phyloP scores from a whole-genome alignment of 2,113 vertebrate species.

The Zosterops pallidus region DNA sequence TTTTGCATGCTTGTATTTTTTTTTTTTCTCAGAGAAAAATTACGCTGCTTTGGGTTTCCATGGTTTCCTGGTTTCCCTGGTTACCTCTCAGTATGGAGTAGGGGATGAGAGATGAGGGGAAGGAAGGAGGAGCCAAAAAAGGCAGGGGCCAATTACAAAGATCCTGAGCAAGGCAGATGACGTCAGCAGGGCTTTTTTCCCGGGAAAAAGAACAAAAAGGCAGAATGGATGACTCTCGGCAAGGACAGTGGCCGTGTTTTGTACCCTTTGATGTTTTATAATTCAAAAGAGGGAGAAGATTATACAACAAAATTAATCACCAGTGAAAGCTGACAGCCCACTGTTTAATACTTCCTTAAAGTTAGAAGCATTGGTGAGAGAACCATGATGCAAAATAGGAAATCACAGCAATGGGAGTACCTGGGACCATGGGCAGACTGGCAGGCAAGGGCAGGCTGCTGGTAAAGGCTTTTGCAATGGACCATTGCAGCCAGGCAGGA shows the following conservation, averaged over 20 bases:
- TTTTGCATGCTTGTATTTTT: constrained; percentile 42
- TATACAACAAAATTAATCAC: neutral
- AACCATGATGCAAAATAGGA: neutral
- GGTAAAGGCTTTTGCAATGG: no score
- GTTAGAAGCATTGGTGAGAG: neutral
- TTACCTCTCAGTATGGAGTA: constrained; percentile 5
- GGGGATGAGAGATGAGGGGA: neutral
- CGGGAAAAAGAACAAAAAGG: neutral
- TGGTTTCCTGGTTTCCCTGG: constrained; percentile 54
- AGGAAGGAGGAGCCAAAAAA: constrained; percentile 23
- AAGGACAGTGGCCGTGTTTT: neutral
- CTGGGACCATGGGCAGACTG: neutral
- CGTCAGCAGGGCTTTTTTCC: neutral
- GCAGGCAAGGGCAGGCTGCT: neutral
- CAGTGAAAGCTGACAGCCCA: neutral
- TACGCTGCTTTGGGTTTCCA: constrained; percentile 40
- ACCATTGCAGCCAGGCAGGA: neutral
- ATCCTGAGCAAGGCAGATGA: neutral
- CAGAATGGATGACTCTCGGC: neutral
- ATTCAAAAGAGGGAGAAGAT: neutral
- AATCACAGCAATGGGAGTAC: neutral
- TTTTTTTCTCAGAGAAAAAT: constrained; percentile 26
- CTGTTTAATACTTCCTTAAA: neutral
- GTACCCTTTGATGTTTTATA: neutral
- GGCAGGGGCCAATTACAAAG: constrained; percentile 2